Evolutionary conservation across 1,140 invertebrate species (phyloP).

Genomic region (Dinoponera quadriceps): DNA sequence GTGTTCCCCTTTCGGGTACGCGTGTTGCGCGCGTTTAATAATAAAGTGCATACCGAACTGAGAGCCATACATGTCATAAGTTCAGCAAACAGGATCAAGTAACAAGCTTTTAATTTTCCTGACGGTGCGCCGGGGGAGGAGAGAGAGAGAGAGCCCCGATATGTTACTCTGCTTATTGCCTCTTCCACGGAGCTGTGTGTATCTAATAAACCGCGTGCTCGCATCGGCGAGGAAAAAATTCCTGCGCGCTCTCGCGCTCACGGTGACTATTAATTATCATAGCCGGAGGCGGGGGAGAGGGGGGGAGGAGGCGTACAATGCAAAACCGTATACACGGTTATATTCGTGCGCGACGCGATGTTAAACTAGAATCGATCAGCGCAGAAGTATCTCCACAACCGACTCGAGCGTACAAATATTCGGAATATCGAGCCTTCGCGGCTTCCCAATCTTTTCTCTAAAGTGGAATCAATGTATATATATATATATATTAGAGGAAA

Average conservation of each 20-base stretch:
- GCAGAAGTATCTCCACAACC: too few species aligned
- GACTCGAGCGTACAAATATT: too few species aligned
- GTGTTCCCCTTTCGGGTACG: slow-evolving; percentile 31
- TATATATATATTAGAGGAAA: too few species aligned
- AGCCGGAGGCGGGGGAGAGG: too few species aligned
- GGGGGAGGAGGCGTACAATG: too few species aligned
- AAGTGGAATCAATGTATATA: too few species aligned
- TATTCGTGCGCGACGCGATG: too few species aligned
- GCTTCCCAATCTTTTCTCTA: too few species aligned
- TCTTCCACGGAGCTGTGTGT: slow-evolving; percentile 5
- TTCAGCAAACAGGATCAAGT: slow-evolving; percentile 46
- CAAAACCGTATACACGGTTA: too few species aligned
- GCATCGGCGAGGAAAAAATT: not conserved
- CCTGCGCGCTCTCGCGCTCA: not conserved
- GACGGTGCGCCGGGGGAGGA: not conserved
- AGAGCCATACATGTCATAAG: slow-evolving; percentile 49
- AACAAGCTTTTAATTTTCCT: slow-evolving; percentile 54
- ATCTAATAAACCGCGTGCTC: slow-evolving; percentile 23
- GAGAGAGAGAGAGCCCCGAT: not conserved
- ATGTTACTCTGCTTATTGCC: slow-evolving; percentile 29
- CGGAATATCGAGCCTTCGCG: too few species aligned
- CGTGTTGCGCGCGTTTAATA: slow-evolving; percentile 41
- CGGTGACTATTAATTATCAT: not conserved
- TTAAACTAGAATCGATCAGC: too few species aligned
- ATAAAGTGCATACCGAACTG: slow-evolving; percentile 46